These are phyloP conservation scores for Mantis religiosa DNA, from an alignment of 2,888 invertebrate genomes.

Conservation along the genomic window DNA sequence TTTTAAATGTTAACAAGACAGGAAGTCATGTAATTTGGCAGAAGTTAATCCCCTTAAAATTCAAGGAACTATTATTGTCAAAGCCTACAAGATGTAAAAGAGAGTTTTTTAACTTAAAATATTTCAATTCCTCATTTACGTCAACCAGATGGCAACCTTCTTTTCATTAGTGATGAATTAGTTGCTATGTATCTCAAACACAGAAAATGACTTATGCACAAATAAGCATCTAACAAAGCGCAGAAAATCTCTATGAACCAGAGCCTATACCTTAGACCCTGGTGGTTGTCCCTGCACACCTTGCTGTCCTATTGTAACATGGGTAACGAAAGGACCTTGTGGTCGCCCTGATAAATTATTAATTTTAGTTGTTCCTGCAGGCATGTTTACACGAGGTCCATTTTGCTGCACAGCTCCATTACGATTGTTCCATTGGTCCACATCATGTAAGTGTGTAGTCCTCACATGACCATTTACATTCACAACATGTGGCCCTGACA, in stretches of 20 bases:
- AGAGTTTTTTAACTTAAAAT: no score
- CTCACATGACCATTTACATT: constrained; percentile 20
- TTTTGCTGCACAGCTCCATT: not conserved
- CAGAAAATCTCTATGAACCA: not conserved
- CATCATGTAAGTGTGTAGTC: not conserved
- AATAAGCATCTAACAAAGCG: not conserved
- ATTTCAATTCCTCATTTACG: not conserved
- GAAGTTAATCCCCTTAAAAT: no score
- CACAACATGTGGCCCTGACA: constrained; percentile 16
- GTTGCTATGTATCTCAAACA: not conserved
- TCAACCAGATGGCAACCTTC: not conserved
- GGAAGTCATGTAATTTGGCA: no score
- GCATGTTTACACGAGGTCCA: not conserved
- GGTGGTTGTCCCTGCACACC: not conserved
- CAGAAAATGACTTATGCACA: not conserved
- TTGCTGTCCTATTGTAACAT: constrained; percentile 53
- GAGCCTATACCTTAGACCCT: constrained; percentile 2
- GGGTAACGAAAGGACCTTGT: constrained; percentile 59
- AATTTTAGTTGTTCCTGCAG: constrained; percentile 4
- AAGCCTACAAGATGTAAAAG: no score
- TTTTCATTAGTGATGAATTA: no score
- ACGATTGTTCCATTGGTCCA: constrained; percentile 2
- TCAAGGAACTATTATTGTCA: no score
- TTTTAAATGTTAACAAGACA: no score
- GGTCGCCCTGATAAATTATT: constrained; percentile 34